A percentile compares a stretch with the other conserved stretches of the same genome.
phyloP scores from a whole-genome alignment of 2,113 vertebrate genomes.

The Lycaon pictus region DNA sequence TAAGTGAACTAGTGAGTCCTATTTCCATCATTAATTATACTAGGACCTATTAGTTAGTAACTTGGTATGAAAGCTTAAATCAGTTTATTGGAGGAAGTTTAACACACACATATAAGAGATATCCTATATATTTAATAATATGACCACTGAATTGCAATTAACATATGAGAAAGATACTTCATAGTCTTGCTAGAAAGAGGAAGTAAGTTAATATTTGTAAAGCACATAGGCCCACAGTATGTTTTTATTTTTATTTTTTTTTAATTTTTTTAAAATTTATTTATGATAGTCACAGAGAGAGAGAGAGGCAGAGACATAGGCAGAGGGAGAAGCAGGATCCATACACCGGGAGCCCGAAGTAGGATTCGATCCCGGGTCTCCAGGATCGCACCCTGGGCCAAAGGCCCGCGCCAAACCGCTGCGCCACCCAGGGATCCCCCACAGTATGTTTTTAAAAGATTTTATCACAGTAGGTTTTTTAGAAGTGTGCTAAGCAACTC shows the following conservation, averaged over 20 bases:
- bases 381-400: no score
- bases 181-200: background rate
- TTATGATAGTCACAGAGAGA: no score
- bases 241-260: no score
- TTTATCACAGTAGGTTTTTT: background rate
- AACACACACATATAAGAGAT: fast-evolving
- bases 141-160: background rate
- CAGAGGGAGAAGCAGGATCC: no score
- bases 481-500: background rate
- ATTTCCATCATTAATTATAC: background rate
- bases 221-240: background rate
- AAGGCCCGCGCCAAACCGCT: no score
- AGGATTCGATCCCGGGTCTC: no score
- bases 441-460: no score
- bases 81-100: conserved; percentile 66
- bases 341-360: no score
- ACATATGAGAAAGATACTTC: background rate
- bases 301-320: no score
- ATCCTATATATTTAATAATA: background rate
- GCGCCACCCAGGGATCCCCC: background rate
- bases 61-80: conserved; percentile 68
- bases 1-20: conserved; percentile 72
- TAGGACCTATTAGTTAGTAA: conserved; percentile 54
- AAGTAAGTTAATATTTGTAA: background rate
- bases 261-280: no score